Evolutionary conservation across 1,140 invertebrate species (phyloP).

Genomic region (Drosophila micromelanica): DNA sequence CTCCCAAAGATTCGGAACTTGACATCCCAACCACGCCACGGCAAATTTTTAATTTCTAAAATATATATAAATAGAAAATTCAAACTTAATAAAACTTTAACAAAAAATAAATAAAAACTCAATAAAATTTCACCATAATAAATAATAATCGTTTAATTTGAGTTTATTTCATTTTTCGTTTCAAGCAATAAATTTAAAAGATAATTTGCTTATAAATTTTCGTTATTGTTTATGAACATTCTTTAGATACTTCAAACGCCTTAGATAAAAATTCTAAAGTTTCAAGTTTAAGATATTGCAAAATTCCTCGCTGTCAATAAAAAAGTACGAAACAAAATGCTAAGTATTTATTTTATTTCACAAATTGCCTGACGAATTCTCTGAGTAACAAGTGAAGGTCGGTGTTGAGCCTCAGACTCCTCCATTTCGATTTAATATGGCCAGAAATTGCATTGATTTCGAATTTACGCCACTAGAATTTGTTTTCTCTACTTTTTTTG

Average conservation of each 20-base stretch:
- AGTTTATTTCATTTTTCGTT: no score
- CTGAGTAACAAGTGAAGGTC: constrained; percentile 1
- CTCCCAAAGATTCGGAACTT: no score
- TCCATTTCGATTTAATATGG: constrained; percentile 1
- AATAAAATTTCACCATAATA: no score
- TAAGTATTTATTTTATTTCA: constrained; percentile 28
- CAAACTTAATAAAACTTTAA: no score
- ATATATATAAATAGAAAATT: no score
- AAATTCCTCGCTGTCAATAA: neutral
- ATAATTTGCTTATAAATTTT: no score
- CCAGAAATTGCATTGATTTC: constrained; percentile 69
- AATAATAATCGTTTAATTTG: no score
- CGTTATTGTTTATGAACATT: neutral
- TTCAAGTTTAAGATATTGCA: neutral
- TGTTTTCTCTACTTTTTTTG: neutral
- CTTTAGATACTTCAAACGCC: neutral
- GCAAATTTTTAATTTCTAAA: no score
- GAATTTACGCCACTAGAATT: constrained; percentile 37
- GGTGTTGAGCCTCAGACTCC: neutral
- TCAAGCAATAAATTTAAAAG: no score
- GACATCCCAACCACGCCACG: no score
- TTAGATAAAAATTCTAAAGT: neutral
- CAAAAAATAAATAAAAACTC: no score
- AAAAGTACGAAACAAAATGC: neutral
- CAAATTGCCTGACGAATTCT: constrained; percentile 40